Base-by-base conservation (phyloP, 2,888 invertebrate genomes). In the Troglohyphantes excavatus region DNA sequence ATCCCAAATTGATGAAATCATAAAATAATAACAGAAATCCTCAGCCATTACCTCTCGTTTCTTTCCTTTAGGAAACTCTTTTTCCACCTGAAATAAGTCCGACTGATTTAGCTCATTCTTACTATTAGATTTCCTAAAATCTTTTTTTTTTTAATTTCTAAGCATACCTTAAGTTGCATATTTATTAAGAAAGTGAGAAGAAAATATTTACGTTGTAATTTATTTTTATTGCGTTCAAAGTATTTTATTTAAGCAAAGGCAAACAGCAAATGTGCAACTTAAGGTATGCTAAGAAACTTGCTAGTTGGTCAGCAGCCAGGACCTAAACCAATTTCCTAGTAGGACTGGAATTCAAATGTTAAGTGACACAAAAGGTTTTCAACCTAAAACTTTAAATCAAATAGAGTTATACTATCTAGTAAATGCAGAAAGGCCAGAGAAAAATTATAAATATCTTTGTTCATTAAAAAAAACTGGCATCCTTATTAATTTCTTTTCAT, bases 11-110 rank as follows among this genome's bases (percentile, higher is more conserved):
- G 11, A 70, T n/a, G n/a, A 63, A 76, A 61, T 68, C 27, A 68
- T 83, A 59, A 65, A 29, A 82, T 13, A 83, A 39, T 23, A 75
- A 85, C 61, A 63, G 26, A 84, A 68, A 67, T 73, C 75, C 85
- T 65, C 63, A 83, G 33, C 63, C 70, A 86, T 86, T 86, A 86
- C 86, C 86, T 86, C 86, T 86, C 86, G 76, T 86, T 86, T 86
- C 86, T 86, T 86, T 23, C 86, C 86, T 75, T 86, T 86, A 26
- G 86, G 59, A 78, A 79, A 63, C 39, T 86, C 86, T 86, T 86
- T 86, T 21, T 86, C 86, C 19, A 75, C 86, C 86, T 86, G 72
- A 79, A 86, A 86, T 79, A 67, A 86, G 79, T 78, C 70, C 63
- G 70, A 67, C 19, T 79, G 70, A 86, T 86, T 70, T 65, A 70